Evolutionary conservation across 2,888 invertebrate species (phyloP), one percentile per base, ranked within the genome.

Genomic region (Laspeyria flexula): DNA sequence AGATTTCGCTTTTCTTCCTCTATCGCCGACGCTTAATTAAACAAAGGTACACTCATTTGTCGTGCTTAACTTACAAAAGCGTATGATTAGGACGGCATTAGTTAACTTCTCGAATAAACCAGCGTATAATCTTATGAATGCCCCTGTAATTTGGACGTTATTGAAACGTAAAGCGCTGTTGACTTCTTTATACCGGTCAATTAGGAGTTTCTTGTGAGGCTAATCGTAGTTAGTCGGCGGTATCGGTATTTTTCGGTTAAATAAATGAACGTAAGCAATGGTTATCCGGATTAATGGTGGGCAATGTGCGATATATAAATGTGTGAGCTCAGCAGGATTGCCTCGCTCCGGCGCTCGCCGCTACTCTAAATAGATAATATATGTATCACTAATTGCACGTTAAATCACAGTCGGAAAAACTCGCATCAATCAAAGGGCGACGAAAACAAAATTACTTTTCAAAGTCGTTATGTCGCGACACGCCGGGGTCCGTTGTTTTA

Each of bases 331-430:
- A 77, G 71, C 60, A 58, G 3, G 9, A 30, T 11, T 25, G n/a
- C 23, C 52, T 37, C 56, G 49, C 67, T 51, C 65, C 62, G 57
- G 9, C 47, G 43, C 57, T 47, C 66, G 53, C 63, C 65, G 57
- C 68, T 38, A 38, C 69, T 64, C 77, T 76, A 71, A 74, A 75
- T 75, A 77, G 77, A 78, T 6, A n/a, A n/a, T n/a, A n/a, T 75
- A 65, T 74, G 77, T 77, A 62, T 71, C 66, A 77, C 75, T 83
- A 79, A 83, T 83, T 81, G 73, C 71, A 57, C 29, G 30, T 23
- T 47, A 23, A 65, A 65, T 65, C 48, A 52, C 43, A 51, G 49
- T 49, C 51, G 13, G 58, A 64, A 66, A 69, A 65, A 60, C 40
- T 60, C 49, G 39, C 66, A 59, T 61, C 51, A 60, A 73, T 71